Evolutionary conservation across 2,888 invertebrate genomes (phyloP).

Genomic region (Eupithecia subumbrata): DNA sequence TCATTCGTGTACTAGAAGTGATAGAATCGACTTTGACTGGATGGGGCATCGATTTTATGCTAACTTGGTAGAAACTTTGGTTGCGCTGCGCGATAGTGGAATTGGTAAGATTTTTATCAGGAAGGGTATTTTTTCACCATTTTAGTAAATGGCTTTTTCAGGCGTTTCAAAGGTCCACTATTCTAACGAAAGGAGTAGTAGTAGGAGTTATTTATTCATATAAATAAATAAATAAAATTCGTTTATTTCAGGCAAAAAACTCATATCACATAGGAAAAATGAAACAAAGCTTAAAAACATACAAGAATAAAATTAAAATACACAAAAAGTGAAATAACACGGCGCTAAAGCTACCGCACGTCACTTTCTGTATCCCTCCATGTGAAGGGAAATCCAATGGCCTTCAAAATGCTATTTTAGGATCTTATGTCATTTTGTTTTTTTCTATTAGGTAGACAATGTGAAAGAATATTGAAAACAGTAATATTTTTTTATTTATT

Average conservation of each 20-base stretch:
- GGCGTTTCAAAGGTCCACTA: neutral
- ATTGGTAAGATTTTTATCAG: neutral
- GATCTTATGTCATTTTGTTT: neutral
- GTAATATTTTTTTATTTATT: neutral
- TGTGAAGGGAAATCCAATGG: too few species aligned
- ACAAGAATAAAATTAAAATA: too few species aligned
- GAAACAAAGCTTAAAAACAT: too few species aligned
- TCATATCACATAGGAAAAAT: too few species aligned
- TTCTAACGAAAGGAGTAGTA: neutral
- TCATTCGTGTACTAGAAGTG: constrained; percentile 49
- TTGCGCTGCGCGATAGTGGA: neutral
- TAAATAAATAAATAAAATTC: too few species aligned
- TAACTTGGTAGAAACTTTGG: neutral
- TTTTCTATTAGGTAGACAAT: too few species aligned
- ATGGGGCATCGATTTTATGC: constrained; percentile 26
- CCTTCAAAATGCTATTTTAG: too few species aligned
- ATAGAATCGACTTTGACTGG: constrained; percentile 36
- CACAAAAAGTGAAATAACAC: too few species aligned
- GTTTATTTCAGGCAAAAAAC: too few species aligned
- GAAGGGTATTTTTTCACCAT: neutral
- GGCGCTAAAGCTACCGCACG: too few species aligned
- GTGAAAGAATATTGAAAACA: neutral
- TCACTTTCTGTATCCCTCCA: too few species aligned
- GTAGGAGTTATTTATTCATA: too few species aligned
- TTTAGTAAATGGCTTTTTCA: neutral